Conservation (phyloP, 2,888 invertebrate genomes). For the Ectropis crepuscularia region DNA sequence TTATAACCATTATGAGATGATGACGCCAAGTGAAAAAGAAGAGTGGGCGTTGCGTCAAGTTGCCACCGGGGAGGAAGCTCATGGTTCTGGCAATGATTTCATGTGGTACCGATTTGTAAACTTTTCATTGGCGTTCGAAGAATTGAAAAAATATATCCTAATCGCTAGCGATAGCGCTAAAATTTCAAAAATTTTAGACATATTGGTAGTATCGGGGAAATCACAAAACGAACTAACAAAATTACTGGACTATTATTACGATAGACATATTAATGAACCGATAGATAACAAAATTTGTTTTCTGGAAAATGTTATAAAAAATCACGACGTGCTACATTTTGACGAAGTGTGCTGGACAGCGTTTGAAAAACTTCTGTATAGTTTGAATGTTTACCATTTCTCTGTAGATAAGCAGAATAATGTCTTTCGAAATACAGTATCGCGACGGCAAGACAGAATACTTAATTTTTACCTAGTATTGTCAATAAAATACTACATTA, state of each 20-base stretch:
- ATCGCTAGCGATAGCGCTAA: slow-evolving; percentile 13
- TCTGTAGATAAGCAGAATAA: no score
- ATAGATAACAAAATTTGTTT: slow-evolving; percentile 17
- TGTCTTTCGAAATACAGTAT: no score
- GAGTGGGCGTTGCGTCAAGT: slow-evolving; percentile 38
- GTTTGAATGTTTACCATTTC: slow-evolving; percentile 12
- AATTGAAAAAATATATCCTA: slow-evolving; percentile 42
- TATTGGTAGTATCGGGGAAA: slow-evolving; percentile 47
- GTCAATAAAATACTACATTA: slow-evolving; percentile 27
- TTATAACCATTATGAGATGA: slow-evolving; percentile 42
- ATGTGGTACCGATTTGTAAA: slow-evolving; percentile 53
- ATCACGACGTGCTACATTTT: slow-evolving; percentile 22
- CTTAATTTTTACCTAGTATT: slow-evolving; percentile 5
- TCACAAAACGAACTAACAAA: slow-evolving; percentile 45
- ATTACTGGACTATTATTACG: slow-evolving; percentile 51
- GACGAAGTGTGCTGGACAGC: slow-evolving; percentile 31
- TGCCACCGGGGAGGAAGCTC: slow-evolving; percentile 41
- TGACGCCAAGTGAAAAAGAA: slow-evolving; percentile 46
- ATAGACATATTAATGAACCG: slow-evolving; percentile 38
- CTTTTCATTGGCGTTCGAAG: slow-evolving; percentile 48
- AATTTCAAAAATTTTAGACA: slow-evolving; percentile 20
- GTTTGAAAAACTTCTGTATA: slow-evolving; percentile 31
- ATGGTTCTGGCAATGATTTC: slow-evolving; percentile 49
- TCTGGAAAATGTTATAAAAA: slow-evolving; percentile 17
- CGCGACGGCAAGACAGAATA: neutral